Evolutionary conservation across 2,113 vertebrate species (phyloP), one percentile per base, ranked within the genome.

Genomic region (Rhizomys pruinosus): DNA sequence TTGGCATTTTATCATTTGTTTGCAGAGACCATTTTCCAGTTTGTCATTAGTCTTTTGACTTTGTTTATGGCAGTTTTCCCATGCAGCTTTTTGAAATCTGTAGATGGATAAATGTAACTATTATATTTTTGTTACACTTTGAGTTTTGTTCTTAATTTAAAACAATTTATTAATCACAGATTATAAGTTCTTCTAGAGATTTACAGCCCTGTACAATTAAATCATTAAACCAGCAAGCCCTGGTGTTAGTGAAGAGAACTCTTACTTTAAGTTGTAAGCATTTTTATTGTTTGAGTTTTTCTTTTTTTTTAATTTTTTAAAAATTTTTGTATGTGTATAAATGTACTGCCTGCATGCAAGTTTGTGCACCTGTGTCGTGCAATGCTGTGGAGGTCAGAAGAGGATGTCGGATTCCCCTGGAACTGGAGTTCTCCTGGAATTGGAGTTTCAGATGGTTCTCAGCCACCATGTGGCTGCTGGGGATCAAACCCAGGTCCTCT

Each of bases 241-340:
- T 85, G 69, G 86, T 82, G 77, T 81, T 90, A 52, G 57, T 85
- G 47, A 55, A 1, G 79, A 17, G 55, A 68, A 78, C 85, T 64
- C 77, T 84, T 93, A 82, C 20, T 82, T 95, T 79, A 84, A 92
- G 80, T 87, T 79, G 63, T 22, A 94, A 55, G 32, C 57, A 90
- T 84, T 87, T 91, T 61, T 72, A 71, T 59, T 68, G 42, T 59
- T n/a, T n/a, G n/a, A n/a, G n/a, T n/a, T n/a, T n/a, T n/a, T n/a
- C n/a, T n/a, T n/a, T n/a, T n/a, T n/a, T n/a, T n/a, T n/a, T n/a
- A n/a, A n/a, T n/a, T n/a, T n/a, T n/a, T n/a, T n/a, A n/a, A n/a
- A n/a, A n/a, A n/a, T n/a, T n/a, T n/a, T n/a, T n/a, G n/a, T n/a
- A n/a, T n/a, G n/a, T n/a, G n/a, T n/a, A n/a, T n/a, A n/a, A n/a